Percentiles rank a stretch among this genome's conserved stretches.
These are phyloP conservation scores for Lacanobia oleracea DNA, from an alignment of 2,888 invertebrate species.

Conservation along the genomic window DNA sequence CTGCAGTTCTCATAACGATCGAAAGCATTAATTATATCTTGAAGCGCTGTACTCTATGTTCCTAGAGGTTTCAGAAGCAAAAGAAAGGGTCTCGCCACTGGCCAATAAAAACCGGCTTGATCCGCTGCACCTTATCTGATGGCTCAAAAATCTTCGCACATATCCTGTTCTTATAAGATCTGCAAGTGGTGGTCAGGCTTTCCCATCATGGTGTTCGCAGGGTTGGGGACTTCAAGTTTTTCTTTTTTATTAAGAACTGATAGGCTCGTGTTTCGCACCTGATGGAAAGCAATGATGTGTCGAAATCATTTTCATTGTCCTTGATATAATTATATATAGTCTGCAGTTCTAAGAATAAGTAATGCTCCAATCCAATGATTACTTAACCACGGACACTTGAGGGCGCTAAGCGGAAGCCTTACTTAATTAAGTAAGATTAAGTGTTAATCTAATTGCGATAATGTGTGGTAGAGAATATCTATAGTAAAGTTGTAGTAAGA, in stretches of 20 bases:
- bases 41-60: neutral
- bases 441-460: conserved; percentile 15
- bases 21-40: neutral
- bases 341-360: neutral
- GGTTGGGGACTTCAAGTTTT: neutral
- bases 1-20: no score
- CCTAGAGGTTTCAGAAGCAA: neutral
- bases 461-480: neutral
- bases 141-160: neutral
- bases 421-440: conserved; percentile 2
- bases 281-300: no score
- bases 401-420: conserved; percentile 14
- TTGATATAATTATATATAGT: neutral
- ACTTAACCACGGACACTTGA: neutral
- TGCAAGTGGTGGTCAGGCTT: neutral
- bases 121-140: neutral
- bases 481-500: neutral
- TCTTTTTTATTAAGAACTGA: no score
- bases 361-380: neutral
- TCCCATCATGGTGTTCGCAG: neutral
- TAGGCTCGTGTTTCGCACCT: no score
- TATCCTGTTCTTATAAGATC: neutral
- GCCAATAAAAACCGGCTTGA: neutral
- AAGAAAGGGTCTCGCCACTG: neutral
- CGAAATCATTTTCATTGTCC: no score